Base-by-base conservation (phyloP, 2,113 vertebrate species). In the Motacilla tschutschensis region DNA sequence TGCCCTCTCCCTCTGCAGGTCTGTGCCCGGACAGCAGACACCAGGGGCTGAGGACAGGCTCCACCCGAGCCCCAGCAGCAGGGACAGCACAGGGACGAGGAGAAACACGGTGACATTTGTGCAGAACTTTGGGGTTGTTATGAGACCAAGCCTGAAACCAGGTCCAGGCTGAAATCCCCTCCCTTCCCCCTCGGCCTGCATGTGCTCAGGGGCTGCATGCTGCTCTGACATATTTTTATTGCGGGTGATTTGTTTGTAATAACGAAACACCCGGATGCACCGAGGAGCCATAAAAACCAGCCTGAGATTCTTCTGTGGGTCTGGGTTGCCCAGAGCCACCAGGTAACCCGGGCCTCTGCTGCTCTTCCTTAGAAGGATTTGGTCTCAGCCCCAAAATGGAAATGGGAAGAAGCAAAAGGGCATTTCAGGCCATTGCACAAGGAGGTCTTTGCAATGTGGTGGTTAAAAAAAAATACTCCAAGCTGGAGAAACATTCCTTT, bases 21-120 rank as follows among this genome's bases (percentile, higher is more conserved):
- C 79, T 70, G n/a, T 38, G 47, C 67, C 2, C 35, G 14, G 44
- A 31, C 66, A 57, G 13, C 57, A 58, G 54, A 10, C 2, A 25
- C 15, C 8, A 47, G 60, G 17, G 19, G 8, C 5, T 14, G 44
- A 28, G 33, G 76, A 41, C 10, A 44, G 24, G 41, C 82, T 66
- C 85, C 85, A 50, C 82, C 85, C 70, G 38, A 85, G 31, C 48
- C 65, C 24, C 79, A 62, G 33, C 41, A 21, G 51, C 71, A 66
- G 55, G 86, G 77, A 41, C 4, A 40, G n/a, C 58, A 1, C 54
- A 18, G 20, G 35, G 41, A 35, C 0, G 0, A 46, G 66, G 41
- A 78, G 65, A 76, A 83, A 75, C 8, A 7, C 0, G 0, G 11
- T 0, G 0, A 26, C 8, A 10, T 10, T 44, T 41, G 10, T 17